phyloP scores from a whole-genome alignment of 2,797 vertebrate species.

The Epinephelus coioides region DNA sequence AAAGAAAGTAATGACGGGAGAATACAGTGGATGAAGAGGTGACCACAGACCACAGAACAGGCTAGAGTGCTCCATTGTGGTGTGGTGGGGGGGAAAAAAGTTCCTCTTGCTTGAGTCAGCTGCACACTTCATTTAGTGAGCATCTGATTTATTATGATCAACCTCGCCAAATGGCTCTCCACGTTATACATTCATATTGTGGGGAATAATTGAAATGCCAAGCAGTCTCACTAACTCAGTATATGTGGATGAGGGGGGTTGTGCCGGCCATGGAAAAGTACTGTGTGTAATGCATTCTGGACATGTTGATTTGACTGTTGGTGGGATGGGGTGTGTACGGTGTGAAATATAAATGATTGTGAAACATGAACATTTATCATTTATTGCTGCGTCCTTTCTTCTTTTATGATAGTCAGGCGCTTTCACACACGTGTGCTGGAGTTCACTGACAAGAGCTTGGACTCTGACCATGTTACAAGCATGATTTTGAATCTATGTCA shows the following conservation, averaged over 20 bases:
- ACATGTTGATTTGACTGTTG: slow-evolving; percentile 29
- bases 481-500: too few species aligned
- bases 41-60: slow-evolving; percentile 30
- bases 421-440: too few species aligned
- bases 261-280: slow-evolving; percentile 16
- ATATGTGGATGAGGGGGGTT: slow-evolving; percentile 26
- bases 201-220: slow-evolving; percentile 80
- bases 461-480: too few species aligned
- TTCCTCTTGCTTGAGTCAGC: slow-evolving; percentile 59
- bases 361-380: too few species aligned
- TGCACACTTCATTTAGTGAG: slow-evolving; percentile 59
- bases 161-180: slow-evolving; percentile 62
- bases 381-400: too few species aligned
- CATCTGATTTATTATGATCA: slow-evolving; percentile 72
- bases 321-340: not conserved
- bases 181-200: slow-evolving; percentile 67
- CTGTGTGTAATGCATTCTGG: slow-evolving; percentile 34
- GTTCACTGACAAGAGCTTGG: too few species aligned
- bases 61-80: slow-evolving; percentile 31
- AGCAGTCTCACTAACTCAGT: slow-evolving; percentile 53
- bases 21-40: slow-evolving; percentile 25
- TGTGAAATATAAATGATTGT: too few species aligned
- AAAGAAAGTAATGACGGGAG: slow-evolving; percentile 7
- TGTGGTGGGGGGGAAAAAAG: slow-evolving; percentile 1
- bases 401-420: too few species aligned